phyloP scores from a whole-genome alignment of 2,797 vertebrate species.

The Syngnathus acus region DNA sequence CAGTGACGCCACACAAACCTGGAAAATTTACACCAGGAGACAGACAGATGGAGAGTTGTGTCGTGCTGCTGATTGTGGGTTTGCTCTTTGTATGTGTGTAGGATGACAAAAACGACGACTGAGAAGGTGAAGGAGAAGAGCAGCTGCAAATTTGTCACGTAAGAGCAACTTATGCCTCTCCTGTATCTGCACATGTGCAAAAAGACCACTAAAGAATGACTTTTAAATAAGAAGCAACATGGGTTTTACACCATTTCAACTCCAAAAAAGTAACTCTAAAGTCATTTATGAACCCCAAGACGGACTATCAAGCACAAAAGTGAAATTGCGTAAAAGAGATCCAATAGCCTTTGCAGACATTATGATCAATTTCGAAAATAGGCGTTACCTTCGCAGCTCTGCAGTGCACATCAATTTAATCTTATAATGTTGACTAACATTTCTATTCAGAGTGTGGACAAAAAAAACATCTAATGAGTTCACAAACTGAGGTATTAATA shows the following conservation, averaged over 20 bases:
- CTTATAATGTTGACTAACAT: too few relatives aligned
- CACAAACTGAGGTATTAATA: too few relatives aligned
- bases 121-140: constrained; percentile 9
- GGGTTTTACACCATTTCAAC: too few relatives aligned
- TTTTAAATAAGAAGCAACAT: not conserved
- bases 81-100: not conserved
- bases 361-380: not conserved
- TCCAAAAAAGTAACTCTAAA: too few relatives aligned
- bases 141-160: constrained; percentile 5
- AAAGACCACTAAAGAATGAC: not conserved
- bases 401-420: too few relatives aligned
- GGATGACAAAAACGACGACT: not conserved
- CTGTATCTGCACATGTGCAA: not conserved
- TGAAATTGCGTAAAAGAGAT: too few relatives aligned
- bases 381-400: not conserved
- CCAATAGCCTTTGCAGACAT: too few relatives aligned
- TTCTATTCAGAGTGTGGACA: too few relatives aligned
- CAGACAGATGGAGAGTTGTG: constrained; percentile 9
- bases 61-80: not conserved
- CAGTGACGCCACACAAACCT: constrained; percentile 30
- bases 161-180: not conserved
- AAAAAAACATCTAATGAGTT: too few relatives aligned
- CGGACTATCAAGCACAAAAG: too few relatives aligned
- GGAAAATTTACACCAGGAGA: constrained; percentile 21
- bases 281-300: too few relatives aligned